Conservation (phyloP, 1,140 invertebrate species). For the Melipona quadrifasciata region DNA sequence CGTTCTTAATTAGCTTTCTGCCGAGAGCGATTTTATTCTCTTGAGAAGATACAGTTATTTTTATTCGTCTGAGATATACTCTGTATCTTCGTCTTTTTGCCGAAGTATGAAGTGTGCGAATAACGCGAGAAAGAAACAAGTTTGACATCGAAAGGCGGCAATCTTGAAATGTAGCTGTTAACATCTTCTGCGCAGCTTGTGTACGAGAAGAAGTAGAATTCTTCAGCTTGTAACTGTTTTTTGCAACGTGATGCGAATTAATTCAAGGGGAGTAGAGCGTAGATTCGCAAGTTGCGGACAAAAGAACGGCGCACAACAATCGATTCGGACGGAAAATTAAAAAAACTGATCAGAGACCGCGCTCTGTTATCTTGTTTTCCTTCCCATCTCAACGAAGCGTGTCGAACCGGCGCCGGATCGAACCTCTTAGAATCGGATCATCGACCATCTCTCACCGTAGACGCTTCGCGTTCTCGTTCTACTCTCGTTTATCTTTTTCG, state of each 20-base stretch:
- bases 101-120: too few species aligned
- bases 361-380: constrained; percentile 49
- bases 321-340: constrained; percentile 68
- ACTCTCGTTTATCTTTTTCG: constrained; percentile 38
- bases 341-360: constrained; percentile 58
- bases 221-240: constrained; percentile 18
- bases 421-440: constrained; percentile 35
- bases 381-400: constrained; percentile 51
- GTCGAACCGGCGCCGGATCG: constrained; percentile 27
- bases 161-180: neutral
- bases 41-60: neutral
- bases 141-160: neutral
- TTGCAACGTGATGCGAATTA: constrained; percentile 44
- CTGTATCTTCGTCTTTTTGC: too few species aligned
- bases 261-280: constrained; percentile 17
- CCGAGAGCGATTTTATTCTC: neutral
- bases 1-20: neutral
- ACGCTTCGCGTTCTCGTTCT: constrained; percentile 33
- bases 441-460: constrained; percentile 17
- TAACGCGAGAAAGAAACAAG: too few species aligned
- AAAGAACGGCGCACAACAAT: constrained; percentile 62
- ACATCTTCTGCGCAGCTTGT: too few species aligned
- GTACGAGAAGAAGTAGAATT: neutral
- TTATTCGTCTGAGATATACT: neutral
- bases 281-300: constrained; percentile 44